A percentile compares a stretch with the other conserved stretches of the same genome.
Evolutionary conservation across 2,797 vertebrate species (phyloP).

Genomic region (Anniella stebbinsi): DNA sequence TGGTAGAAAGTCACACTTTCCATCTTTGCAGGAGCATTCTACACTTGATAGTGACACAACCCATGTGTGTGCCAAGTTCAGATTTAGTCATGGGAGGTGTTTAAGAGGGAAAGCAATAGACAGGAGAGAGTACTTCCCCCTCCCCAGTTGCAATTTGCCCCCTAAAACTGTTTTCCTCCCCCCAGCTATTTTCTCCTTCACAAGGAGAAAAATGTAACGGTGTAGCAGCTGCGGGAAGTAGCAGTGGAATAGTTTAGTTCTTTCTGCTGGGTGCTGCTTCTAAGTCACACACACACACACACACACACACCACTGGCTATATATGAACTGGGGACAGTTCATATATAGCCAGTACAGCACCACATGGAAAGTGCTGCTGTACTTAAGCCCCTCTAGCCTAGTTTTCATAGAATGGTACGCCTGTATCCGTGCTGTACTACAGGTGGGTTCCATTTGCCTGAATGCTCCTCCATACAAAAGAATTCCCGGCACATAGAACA

Average conservation of each 20-base stretch:
- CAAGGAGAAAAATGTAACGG: not conserved
- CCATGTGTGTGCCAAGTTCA: not conserved
- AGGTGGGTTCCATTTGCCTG: not conserved
- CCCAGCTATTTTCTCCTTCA: not conserved
- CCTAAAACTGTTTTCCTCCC: not conserved
- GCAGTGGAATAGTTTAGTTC: not conserved
- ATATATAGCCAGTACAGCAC: too few relatives aligned
- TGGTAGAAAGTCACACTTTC: not conserved
- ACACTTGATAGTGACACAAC: not conserved
- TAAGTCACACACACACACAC: not conserved
- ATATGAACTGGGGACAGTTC: not conserved
- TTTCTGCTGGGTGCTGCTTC: not conserved
- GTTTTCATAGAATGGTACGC: not conserved
- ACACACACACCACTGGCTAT: not conserved
- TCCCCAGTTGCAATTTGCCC: too few relatives aligned
- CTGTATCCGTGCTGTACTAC: too few relatives aligned
- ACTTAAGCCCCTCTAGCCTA: not conserved
- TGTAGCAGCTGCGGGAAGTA: accelerated
- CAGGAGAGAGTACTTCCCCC: not conserved
- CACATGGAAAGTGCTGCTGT: not conserved
- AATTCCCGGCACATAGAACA: not conserved
- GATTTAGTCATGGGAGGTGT: not conserved
- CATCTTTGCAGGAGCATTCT: not conserved
- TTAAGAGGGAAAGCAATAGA: not conserved
- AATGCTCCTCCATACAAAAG: conserved; percentile 6